These are phyloP conservation scores for Rana temporaria DNA, from an alignment of 2,113 vertebrate species.

Conservation along the genomic window DNA sequence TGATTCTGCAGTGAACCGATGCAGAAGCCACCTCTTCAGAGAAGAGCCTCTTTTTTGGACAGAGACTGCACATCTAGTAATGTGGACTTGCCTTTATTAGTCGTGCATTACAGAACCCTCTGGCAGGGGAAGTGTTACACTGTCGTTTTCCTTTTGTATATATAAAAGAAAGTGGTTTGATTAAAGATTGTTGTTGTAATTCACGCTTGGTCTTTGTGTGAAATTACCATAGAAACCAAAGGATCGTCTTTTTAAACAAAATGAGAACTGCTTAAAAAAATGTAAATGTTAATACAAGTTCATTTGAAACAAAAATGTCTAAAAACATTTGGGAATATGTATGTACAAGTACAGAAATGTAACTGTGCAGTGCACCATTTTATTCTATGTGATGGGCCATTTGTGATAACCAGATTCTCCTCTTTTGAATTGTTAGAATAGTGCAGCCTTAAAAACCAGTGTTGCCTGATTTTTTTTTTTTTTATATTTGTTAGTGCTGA, in stretches of 20 bases:
- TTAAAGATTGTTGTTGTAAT: constrained; percentile 35
- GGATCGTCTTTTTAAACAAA: background rate
- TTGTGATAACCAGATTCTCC: no score
- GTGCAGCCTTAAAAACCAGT: no score
- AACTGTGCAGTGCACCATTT: no score
- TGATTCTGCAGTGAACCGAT: constrained; percentile 11
- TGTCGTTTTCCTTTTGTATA: constrained; percentile 32
- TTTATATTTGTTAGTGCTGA: no score
- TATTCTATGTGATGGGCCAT: no score
- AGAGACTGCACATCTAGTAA: constrained; percentile 16
- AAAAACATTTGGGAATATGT: no score
- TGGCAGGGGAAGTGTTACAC: constrained; percentile 45
- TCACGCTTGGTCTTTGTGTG: constrained; percentile 9
- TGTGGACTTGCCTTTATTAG: constrained; percentile 32
- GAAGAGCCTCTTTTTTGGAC: constrained; percentile 40
- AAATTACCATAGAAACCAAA: background rate
- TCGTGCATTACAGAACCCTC: constrained; percentile 36
- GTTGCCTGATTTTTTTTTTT: no score
- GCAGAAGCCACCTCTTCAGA: constrained; percentile 28
- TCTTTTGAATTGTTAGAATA: no score
- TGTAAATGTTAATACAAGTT: no score
- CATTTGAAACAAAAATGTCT: no score
- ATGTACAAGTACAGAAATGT: no score
- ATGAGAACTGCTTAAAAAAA: no score
- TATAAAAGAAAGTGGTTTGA: constrained; percentile 46